These are phyloP conservation scores for Anhinga anhinga DNA, from an alignment of 2,113 vertebrate species.

Conservation along the genomic window DNA sequence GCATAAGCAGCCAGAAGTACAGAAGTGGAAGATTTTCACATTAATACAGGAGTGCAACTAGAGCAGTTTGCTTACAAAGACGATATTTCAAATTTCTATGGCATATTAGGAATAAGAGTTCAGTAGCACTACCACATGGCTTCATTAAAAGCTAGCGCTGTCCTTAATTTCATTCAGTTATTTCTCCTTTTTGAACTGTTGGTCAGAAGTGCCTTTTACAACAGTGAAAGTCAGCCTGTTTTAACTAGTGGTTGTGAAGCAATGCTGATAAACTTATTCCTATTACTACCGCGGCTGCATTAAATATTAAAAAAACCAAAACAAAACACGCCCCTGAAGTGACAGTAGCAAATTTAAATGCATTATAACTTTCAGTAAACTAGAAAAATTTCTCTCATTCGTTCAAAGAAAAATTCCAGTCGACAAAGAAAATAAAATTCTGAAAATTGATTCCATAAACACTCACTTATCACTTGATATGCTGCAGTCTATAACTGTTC, in stretches of 20 bases:
- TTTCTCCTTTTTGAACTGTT: neutral
- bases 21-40: neutral
- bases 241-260: neutral
- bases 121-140: neutral
- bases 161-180: neutral
- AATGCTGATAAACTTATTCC: neutral
- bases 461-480: constrained; percentile 89
- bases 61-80: neutral
- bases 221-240: neutral
- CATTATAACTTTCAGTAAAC: neutral
- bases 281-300: neutral
- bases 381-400: neutral
- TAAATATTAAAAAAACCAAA: neutral
- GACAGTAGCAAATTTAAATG: neutral
- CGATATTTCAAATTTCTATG: neutral
- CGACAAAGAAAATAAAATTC: neutral
- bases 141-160: neutral
- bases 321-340: neutral
- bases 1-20: neutral
- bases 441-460: neutral
- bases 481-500: constrained; percentile 88
- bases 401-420: neutral
- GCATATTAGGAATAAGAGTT: neutral
- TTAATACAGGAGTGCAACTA: neutral
- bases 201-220: neutral